phyloP scores from a whole-genome alignment of 2,113 vertebrate genomes.

The Phalacrocorax pelagicus region DNA sequence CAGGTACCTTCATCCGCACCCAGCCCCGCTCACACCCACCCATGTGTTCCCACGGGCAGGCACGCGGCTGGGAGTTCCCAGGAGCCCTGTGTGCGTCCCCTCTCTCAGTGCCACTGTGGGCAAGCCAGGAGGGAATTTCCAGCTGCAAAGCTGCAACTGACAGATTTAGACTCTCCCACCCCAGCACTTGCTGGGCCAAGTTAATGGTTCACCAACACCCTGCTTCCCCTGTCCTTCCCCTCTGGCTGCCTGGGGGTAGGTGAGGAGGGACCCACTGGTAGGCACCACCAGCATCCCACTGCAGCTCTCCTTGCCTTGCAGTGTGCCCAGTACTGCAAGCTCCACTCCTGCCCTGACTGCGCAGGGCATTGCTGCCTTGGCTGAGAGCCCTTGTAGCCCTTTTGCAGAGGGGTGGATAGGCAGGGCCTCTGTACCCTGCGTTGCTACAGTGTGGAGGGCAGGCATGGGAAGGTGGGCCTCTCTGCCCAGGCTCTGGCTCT shows the following conservation, averaged over 20 bases:
- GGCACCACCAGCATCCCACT: not conserved
- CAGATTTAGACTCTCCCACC: not conserved
- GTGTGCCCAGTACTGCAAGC: not conserved
- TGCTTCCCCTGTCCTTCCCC: not conserved
- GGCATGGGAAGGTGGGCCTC: not conserved
- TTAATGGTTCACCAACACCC: not conserved
- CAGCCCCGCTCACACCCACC: not conserved
- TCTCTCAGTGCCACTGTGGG: not conserved
- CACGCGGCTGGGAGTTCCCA: fast-evolving
- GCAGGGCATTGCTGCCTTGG: fast-evolving
- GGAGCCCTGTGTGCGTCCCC: not conserved
- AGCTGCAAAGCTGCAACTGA: not conserved
- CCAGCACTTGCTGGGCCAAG: not conserved
- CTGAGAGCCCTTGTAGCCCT: not conserved
- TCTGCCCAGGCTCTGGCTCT: not conserved
- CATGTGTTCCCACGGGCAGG: not conserved
- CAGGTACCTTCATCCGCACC: not conserved
- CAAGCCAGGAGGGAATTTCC: conserved; percentile 26
- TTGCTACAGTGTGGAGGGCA: fast-evolving
- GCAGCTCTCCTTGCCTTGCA: not conserved
- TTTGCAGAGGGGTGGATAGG: not conserved
- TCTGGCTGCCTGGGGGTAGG: fast-evolving
- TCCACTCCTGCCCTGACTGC: not conserved
- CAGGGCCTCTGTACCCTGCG: not conserved
- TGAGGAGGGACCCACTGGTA: fast-evolving